Evolutionary conservation across 1,140 invertebrate species (phyloP), one percentile per base, ranked within the genome.

Genomic region (Drosophila orena): DNA sequence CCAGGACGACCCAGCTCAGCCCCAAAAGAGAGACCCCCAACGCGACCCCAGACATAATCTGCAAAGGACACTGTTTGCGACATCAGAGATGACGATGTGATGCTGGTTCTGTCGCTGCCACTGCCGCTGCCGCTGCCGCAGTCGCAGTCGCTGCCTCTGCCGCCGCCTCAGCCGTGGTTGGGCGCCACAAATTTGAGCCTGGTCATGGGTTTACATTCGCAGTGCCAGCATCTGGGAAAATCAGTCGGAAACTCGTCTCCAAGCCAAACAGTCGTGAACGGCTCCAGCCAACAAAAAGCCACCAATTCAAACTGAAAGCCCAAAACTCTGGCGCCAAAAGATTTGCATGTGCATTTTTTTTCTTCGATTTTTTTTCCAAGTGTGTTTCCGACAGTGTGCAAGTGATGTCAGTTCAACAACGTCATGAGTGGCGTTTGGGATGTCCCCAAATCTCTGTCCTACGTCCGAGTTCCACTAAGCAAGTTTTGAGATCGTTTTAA

Each of bases 181-280:
- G 46, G 59, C 56, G 74, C 64, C 76, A 72, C 40, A 65, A 58
- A 74, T 70, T 59, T 60, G 65, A 71, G 81, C 65, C 78, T 91
- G 83, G 77, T 60, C 72, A 71, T 70, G 80, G 89, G 89, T 91
- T 90, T 73, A 84, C 85, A 73, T 90, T 88, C 80, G 57, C 77
- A 52, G 81, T 78, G 70, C 74, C 69, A 65, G 72, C 79, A 74
- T 78, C 81, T 89, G 62, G 62, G 42, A 81, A 83, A 72, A 89
- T 89, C 85, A 91, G 89, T 91, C 73, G 74, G 55, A 91, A 90
- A 77, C 56, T 80, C 70, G 70, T 79, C 68, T 77, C 72, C 89
- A 80, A 91, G 70, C 90, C 79, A 85, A 70, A 54, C 78, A 90
- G 85, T 77, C 60, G 44, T 80, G 77, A 79, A 40, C 74, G 59